Conservation (phyloP, 2,113 vertebrate species). For the Chlorocebus sabaeus region DNA sequence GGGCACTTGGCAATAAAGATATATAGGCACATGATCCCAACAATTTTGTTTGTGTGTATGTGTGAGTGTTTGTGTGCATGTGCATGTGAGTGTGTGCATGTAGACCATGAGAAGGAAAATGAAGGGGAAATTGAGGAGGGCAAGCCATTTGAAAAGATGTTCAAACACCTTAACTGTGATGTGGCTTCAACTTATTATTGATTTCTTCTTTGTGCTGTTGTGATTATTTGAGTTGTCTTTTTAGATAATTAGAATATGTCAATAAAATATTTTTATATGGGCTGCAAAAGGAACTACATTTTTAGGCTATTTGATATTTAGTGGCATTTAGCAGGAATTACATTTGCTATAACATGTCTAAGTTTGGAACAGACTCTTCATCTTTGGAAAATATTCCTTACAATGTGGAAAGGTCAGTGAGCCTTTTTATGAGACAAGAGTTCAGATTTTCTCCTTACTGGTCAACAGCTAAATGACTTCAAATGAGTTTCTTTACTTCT, state of each 20-base stretch:
- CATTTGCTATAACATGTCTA: not conserved
- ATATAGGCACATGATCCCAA: not conserved
- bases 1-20: not conserved
- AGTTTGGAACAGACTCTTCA: slow-evolving; percentile 12
- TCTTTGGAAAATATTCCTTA: not conserved
- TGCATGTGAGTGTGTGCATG: rapidly evolving
- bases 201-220: slow-evolving; percentile 4
- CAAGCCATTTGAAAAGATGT: not conserved
- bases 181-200: not conserved
- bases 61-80: not conserved
- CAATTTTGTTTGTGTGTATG: not conserved
- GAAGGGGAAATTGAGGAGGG: not conserved
- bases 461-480: not conserved
- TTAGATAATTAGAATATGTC: not conserved
- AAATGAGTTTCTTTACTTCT: slow-evolving; percentile 35
- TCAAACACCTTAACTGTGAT: not conserved
- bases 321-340: slow-evolving; percentile 13
- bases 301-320: not conserved
- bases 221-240: slow-evolving; percentile 21
- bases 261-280: not conserved
- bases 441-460: not conserved
- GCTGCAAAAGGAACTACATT: slow-evolving; percentile 10
- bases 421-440: not conserved
- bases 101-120: not conserved
- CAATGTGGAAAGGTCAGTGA: not conserved